A percentile compares a stretch with the other conserved stretches of the same genome.
Evolutionary conservation across 2,888 invertebrate genomes (phyloP).

Genomic region (Acanthacorydalis orientalis): DNA sequence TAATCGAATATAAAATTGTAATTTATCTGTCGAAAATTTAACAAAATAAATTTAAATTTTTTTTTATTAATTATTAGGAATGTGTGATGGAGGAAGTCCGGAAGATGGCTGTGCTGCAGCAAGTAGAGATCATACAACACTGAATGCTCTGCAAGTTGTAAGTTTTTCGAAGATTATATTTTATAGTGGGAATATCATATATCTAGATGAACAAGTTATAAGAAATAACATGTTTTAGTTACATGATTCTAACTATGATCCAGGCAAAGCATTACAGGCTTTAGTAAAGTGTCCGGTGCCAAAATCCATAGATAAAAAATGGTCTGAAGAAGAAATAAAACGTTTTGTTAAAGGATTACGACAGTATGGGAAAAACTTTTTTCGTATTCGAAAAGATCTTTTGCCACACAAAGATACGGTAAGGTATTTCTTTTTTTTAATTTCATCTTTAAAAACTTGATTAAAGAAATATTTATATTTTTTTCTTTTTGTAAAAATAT

Average conservation of each 20-base stretch:
- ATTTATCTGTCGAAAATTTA: no score
- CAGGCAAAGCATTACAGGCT: slow-evolving; percentile 88
- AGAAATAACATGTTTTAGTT: slow-evolving; percentile 34
- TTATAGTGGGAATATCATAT: not conserved
- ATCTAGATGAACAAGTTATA: not conserved
- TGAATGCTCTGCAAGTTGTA: slow-evolving; percentile 88
- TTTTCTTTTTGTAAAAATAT: no score
- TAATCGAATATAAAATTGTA: no score
- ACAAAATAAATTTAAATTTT: no score
- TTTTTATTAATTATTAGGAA: slow-evolving; percentile 36
- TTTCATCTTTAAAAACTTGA: not conserved
- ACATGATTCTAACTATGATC: slow-evolving; percentile 93
- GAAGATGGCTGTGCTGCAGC: slow-evolving; percentile 96
- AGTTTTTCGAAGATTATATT: slow-evolving; percentile 14
- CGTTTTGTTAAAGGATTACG: slow-evolving; percentile 95
- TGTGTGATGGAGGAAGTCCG: slow-evolving; percentile 95
- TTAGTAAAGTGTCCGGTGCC: slow-evolving; percentile 94
- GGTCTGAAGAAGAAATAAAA: slow-evolving; percentile 97
- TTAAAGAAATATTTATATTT: no score
- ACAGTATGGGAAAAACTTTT: slow-evolving; percentile 98
- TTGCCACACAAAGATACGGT: slow-evolving; percentile 93
- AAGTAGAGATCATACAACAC: slow-evolving; percentile 92
- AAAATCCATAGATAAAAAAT: slow-evolving; percentile 93
- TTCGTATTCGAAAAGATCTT: slow-evolving; percentile 89
- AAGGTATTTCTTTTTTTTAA: slow-evolving; percentile 18